Evolutionary conservation across 64 coral and sea anemone genomes (phyloP).

Genomic region (Porites lutea): DNA sequence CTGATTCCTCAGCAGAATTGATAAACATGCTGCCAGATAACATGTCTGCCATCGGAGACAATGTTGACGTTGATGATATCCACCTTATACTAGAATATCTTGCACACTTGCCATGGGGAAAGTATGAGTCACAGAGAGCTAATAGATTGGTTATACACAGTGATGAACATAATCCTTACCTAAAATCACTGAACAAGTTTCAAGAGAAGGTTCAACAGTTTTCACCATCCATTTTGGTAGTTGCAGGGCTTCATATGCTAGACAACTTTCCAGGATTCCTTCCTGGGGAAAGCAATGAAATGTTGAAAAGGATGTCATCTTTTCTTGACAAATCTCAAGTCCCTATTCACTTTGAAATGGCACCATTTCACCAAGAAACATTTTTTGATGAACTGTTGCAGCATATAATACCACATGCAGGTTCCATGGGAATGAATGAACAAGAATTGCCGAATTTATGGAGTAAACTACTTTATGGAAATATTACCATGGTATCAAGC

Average conservation of each 20-base stretch:
- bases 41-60: constrained; percentile 58
- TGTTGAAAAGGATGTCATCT: constrained; percentile 64
- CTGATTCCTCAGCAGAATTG: constrained; percentile 52
- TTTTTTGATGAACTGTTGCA: constrained; percentile 79
- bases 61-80: constrained; percentile 74
- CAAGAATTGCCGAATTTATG: constrained; percentile 90
- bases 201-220: constrained; percentile 45
- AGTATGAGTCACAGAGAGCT: constrained; percentile 70
- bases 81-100: constrained; percentile 85
- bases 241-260: constrained; percentile 88
- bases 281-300: constrained; percentile 54
- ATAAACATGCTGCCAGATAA: constrained; percentile 58
- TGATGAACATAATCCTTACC: constrained; percentile 86
- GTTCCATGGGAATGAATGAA: constrained; percentile 91
- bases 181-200: constrained; percentile 81
- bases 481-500: constrained; percentile 80
- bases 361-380: constrained; percentile 80
- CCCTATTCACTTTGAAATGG: constrained; percentile 93
- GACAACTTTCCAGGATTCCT: constrained; percentile 89
- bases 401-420: constrained; percentile 79
- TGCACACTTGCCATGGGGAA: constrained; percentile 73
- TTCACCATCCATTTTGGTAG: constrained; percentile 51
- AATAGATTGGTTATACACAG: constrained; percentile 89
- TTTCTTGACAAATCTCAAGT: constrained; percentile 65
- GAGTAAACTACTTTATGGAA: constrained; percentile 72